Conservation (phyloP, 2,888 invertebrate species). For the Scaptomyza flava region DNA sequence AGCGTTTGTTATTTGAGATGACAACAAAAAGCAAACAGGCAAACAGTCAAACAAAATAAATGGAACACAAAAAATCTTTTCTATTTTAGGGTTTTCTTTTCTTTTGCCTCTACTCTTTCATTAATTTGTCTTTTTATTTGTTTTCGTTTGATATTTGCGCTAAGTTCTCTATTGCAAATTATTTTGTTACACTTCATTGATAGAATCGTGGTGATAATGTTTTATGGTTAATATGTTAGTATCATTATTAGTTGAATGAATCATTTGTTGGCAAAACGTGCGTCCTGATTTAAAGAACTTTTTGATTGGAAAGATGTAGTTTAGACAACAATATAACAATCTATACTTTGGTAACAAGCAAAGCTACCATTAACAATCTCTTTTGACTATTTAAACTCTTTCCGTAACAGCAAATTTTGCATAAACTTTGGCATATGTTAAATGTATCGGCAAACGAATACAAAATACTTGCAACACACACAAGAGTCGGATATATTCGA, state of each 20-base stretch:
- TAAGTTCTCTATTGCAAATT: conserved; percentile 14
- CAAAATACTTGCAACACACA: conserved; percentile 1
- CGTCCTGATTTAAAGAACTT: too few species aligned
- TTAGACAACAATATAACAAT: too few species aligned
- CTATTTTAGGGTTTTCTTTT: not conserved
- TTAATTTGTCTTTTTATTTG: conserved; percentile 5
- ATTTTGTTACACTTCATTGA: conserved; percentile 42
- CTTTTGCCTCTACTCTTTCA: not conserved
- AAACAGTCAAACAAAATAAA: conserved; percentile 8
- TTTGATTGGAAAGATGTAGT: too few species aligned
- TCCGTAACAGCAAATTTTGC: too few species aligned
- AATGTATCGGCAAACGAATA: conserved; percentile 5
- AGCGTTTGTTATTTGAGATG: conserved; percentile 18
- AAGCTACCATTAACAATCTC: too few species aligned
- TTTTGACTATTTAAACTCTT: too few species aligned
- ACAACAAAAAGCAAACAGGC: conserved; percentile 12
- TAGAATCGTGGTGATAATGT: conserved; percentile 17
- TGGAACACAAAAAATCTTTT: conserved; percentile 15
- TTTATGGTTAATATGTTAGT: too few species aligned
- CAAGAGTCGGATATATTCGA: not conserved
- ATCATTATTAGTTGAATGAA: too few species aligned
- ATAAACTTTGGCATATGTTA: conserved; percentile 25
- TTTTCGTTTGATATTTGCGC: conserved; percentile 40
- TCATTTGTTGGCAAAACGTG: not conserved
- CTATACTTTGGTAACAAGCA: too few species aligned